These are phyloP conservation scores for Catharus minimus DNA, from an alignment of 2,113 vertebrate genomes.

Conservation along the genomic window DNA sequence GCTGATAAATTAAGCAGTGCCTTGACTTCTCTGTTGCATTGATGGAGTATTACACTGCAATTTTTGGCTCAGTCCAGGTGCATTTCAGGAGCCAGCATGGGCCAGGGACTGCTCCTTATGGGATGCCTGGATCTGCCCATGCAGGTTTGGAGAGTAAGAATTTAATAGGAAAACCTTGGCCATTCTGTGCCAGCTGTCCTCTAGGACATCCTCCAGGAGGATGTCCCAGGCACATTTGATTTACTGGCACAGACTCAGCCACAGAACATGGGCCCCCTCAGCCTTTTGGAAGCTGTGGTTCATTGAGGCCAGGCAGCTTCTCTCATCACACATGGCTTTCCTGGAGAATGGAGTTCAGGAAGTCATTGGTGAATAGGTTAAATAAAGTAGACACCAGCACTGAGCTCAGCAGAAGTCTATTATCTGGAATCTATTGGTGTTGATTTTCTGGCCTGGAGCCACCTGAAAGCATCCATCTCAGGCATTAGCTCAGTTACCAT, in stretches of 20 bases:
- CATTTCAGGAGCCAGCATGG: background rate
- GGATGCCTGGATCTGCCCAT: background rate
- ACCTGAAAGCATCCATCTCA: constrained; percentile 40
- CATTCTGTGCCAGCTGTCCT: background rate
- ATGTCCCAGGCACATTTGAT: background rate
- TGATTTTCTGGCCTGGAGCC: constrained; percentile 60
- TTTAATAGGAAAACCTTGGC: background rate
- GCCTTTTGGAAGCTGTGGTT: background rate
- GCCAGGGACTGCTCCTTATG: background rate
- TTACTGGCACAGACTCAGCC: background rate
- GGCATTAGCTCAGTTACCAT: constrained; percentile 59
- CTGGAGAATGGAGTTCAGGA: constrained; percentile 9
- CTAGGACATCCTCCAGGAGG: background rate
- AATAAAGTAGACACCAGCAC: constrained; percentile 18
- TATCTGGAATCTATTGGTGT: constrained; percentile 49
- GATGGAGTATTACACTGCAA: background rate
- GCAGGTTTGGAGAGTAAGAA: background rate
- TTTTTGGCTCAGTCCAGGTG: background rate
- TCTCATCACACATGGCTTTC: background rate
- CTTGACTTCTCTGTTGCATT: background rate
- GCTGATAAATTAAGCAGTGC: background rate
- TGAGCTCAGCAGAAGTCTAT: constrained; percentile 46
- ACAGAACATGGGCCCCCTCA: background rate
- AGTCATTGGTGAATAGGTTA: constrained; percentile 37
- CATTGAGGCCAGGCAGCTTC: background rate